phyloP scores from a whole-genome alignment of 37 sponge, comb jelly and placozoan species.

The Tethya wilhelma region DNA sequence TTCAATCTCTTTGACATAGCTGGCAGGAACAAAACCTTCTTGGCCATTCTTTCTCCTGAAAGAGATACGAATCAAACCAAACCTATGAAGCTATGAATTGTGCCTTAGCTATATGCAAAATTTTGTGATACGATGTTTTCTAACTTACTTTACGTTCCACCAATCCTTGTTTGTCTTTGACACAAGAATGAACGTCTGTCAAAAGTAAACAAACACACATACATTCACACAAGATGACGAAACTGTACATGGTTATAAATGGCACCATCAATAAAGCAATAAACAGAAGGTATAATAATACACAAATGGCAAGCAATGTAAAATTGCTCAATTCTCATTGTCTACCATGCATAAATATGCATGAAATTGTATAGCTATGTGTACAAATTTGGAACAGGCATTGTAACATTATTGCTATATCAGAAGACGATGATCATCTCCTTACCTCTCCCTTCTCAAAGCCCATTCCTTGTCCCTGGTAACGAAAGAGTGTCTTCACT shows the following conservation, averaged over 20 bases:
- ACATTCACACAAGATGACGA: too few species aligned
- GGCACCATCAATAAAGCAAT: background rate
- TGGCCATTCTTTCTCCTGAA: slow-evolving; percentile 77
- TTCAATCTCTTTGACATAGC: slow-evolving; percentile 85
- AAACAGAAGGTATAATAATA: background rate
- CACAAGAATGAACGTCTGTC: slow-evolving; percentile 75
- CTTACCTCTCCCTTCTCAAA: slow-evolving; percentile 86
- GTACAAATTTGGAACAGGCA: background rate
- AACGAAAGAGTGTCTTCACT: slow-evolving; percentile 75
- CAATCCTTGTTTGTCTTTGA: slow-evolving; percentile 89
- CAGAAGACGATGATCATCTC: background rate
- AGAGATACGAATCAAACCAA: too few species aligned
- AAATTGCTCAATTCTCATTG: too few species aligned
- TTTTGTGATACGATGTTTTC: background rate
- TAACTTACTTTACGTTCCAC: slow-evolving; percentile 86
- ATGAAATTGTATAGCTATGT: too few species aligned
- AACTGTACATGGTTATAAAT: background rate
- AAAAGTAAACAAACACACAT: too few species aligned
- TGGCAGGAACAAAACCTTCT: slow-evolving; percentile 92
- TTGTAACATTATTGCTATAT: background rate
- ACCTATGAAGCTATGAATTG: too few species aligned
- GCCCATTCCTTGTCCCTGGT: slow-evolving; percentile 88
- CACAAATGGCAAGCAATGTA: too few species aligned
- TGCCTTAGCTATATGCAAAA: background rate
- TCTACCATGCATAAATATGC: too few species aligned